Evolutionary conservation across 2,888 invertebrate species (phyloP).

Genomic region (Drosophila ezoana): DNA sequence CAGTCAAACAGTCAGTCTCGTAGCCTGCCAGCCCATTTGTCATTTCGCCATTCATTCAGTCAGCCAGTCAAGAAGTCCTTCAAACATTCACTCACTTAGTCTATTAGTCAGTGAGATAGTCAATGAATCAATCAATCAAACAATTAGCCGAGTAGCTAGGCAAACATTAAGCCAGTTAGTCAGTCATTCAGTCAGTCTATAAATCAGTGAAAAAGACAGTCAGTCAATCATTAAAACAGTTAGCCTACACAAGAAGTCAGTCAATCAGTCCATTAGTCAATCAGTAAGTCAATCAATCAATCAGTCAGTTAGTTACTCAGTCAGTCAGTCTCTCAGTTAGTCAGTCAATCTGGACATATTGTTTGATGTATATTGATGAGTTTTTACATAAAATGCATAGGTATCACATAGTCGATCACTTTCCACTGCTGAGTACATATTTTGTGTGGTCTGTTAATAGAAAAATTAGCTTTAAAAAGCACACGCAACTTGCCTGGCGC

Average conservation of each 20-base stretch:
- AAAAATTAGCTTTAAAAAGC: constrained; percentile 2
- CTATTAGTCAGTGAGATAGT: too few relatives aligned
- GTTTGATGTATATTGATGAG: neutral
- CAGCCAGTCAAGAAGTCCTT: too few relatives aligned
- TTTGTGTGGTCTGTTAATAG: neutral
- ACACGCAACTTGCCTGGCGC: constrained; percentile 1
- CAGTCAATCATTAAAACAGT: too few relatives aligned
- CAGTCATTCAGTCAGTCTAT: neutral
- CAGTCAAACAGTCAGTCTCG: too few relatives aligned
- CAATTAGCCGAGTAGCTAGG: too few relatives aligned
- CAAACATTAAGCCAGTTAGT: neutral
- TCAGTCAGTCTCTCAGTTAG: neutral
- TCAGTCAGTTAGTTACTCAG: neutral
- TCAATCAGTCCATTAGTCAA: neutral
- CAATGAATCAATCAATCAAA: too few relatives aligned
- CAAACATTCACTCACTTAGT: too few relatives aligned
- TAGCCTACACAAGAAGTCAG: too few relatives aligned
- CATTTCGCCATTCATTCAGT: neutral
- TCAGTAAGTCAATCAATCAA: neutral
- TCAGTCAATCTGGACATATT: neutral
- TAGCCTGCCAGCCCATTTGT: neutral
- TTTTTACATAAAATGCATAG: neutral
- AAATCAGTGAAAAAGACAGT: too few relatives aligned
- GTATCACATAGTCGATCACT: constrained; percentile 4
- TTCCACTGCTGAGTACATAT: neutral